These are phyloP conservation scores for Atrina japonica DNA, from an alignment of 2,888 invertebrate genomes.

Conservation along the genomic window DNA sequence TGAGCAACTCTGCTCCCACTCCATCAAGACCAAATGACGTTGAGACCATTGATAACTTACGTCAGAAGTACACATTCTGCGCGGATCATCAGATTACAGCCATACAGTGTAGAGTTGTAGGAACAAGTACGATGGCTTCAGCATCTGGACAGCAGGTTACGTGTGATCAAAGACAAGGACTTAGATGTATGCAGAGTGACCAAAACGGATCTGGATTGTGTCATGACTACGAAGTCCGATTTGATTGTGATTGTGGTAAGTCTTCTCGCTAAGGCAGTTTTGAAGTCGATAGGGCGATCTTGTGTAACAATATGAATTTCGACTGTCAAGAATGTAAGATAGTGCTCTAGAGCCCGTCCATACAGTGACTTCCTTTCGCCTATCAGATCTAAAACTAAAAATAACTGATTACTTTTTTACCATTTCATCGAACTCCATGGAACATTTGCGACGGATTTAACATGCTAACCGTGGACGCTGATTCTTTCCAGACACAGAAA, in stretches of 20 bases:
- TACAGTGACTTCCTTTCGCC: too few species aligned
- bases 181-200: conserved; percentile 62
- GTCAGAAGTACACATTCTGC: conserved; percentile 66
- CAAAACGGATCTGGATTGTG: conserved; percentile 62
- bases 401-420: too few species aligned
- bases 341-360: too few species aligned
- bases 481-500: too few species aligned
- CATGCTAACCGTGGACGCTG: too few species aligned
- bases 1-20: conserved; percentile 83
- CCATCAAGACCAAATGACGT: conserved; percentile 72
- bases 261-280: too few species aligned
- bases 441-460: too few species aligned
- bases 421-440: too few species aligned
- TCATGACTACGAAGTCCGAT: conserved; percentile 77
- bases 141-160: conserved; percentile 85
- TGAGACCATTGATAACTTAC: conserved; percentile 65
- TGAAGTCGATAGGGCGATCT: too few species aligned
- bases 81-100: conserved; percentile 79
- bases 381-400: too few species aligned
- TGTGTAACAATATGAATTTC: not conserved
- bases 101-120: conserved; percentile 89
- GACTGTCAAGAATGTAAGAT: too few species aligned
- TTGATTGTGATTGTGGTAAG: conserved; percentile 82
- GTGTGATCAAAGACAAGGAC: conserved; percentile 83
- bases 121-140: conserved; percentile 85